These are phyloP conservation scores for Antennarius maculatus DNA, from an alignment of 2,797 vertebrate genomes.

Conservation along the genomic window DNA sequence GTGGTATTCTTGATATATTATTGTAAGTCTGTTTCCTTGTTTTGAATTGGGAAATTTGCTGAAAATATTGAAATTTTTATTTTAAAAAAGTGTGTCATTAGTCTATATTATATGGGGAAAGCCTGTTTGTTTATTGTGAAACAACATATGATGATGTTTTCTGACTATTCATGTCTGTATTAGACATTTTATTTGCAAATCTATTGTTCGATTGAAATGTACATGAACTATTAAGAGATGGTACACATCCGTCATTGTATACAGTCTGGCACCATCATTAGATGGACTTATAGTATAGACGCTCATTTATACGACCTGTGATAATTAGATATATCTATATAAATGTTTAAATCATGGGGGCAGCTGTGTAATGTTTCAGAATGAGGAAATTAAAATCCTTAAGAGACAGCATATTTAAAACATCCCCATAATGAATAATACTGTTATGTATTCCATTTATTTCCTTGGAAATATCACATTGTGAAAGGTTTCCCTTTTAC, in stretches of 20 bases:
- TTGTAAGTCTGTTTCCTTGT: constrained; percentile 62
- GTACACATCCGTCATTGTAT: constrained; percentile 98
- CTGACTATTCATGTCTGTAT: constrained; percentile 98
- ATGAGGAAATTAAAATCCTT: constrained; percentile 83
- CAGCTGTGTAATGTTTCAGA: constrained; percentile 73
- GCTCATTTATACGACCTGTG: constrained; percentile 93
- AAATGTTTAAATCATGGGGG: constrained; percentile 79
- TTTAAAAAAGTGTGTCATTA: constrained; percentile 80
- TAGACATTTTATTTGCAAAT: constrained; percentile 99
- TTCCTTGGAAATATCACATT: constrained; percentile 91
- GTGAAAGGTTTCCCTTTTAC: constrained; percentile 91
- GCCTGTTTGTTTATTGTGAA: constrained; percentile 94
- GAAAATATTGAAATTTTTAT: constrained; percentile 50
- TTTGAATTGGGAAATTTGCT: constrained; percentile 72
- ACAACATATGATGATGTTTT: constrained; percentile 89
- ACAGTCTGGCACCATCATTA: constrained; percentile 96
- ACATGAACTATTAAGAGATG: constrained; percentile 95
- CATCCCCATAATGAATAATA: constrained; percentile 92
- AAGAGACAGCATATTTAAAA: constrained; percentile 86
- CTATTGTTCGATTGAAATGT: constrained; percentile 99
- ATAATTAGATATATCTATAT: constrained; percentile 91
- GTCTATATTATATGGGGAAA: constrained; percentile 81
- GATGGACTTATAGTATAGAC: constrained; percentile 89
- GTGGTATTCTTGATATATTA: constrained; percentile 67
- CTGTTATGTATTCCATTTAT: constrained; percentile 92